Evolutionary conservation across 1,140 invertebrate genomes (phyloP).

Genomic region (Apis dorsata): DNA sequence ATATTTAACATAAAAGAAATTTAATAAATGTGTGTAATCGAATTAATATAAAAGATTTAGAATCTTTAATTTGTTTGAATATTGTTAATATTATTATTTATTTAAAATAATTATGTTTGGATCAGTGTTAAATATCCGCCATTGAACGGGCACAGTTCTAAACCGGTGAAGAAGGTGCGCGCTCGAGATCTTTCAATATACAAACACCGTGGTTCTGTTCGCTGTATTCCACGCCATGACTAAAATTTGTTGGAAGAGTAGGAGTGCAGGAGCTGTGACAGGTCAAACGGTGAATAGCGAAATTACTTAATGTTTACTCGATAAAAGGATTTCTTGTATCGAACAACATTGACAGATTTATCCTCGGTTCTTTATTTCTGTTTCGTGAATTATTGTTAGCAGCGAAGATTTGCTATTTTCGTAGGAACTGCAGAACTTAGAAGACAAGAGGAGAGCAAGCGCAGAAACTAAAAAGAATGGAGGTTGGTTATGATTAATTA

Average conservation of each 20-base stretch:
- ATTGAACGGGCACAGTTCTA: conserved; percentile 24
- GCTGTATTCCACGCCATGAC: conserved; percentile 71
- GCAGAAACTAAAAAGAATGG: conserved; percentile 58
- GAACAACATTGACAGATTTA: neutral
- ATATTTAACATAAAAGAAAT: neutral
- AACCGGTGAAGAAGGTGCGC: conserved; percentile 48
- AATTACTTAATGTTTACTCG: conserved; percentile 72
- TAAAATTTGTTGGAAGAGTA: conserved; percentile 72
- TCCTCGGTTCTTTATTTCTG: conserved; percentile 24
- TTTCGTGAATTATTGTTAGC: conserved; percentile 24
- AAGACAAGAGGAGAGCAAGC: conserved; percentile 31
- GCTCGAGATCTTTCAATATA: conserved; percentile 56
- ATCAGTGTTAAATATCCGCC: conserved; percentile 34
- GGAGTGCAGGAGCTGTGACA: conserved; percentile 73
- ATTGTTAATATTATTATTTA: too few species aligned
- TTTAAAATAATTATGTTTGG: neutral
- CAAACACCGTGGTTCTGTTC: conserved; percentile 63
- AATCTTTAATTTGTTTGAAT: neutral
- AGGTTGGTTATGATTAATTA: conserved; percentile 66
- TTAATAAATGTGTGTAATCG: neutral
- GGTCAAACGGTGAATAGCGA: conserved; percentile 72
- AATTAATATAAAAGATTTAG: neutral
- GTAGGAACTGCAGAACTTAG: conserved; percentile 29
- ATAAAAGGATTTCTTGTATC: conserved; percentile 30
- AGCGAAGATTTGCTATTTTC: conserved; percentile 42